Percentiles rank a stretch among this genome's conserved stretches.
phyloP scores from a whole-genome alignment of 30 jellyfish, hydroid and myxozoan genomes.

The Aurelia coerulea region DNA sequence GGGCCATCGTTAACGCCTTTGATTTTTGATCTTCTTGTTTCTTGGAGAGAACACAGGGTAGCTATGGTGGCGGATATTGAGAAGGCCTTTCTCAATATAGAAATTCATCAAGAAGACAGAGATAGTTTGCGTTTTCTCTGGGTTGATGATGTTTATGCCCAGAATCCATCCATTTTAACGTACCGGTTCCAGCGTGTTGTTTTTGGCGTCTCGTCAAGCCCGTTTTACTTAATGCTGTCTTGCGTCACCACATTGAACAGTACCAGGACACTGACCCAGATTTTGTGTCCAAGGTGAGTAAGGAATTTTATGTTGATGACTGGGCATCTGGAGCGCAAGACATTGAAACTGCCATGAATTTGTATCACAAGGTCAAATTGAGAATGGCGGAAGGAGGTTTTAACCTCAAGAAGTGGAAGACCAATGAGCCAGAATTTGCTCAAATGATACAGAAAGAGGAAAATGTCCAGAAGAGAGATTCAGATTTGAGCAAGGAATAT shows the following conservation, averaged over 20 bases:
- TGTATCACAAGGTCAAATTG: conserved; percentile 8
- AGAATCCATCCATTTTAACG: background rate
- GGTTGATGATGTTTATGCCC: conserved; percentile 34
- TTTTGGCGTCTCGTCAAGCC: conserved; percentile 37
- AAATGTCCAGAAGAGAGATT: background rate
- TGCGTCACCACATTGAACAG: conserved; percentile 41
- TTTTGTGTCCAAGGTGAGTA: conserved; percentile 16
- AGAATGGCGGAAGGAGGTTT: conserved; percentile 43
- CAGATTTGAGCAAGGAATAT: background rate
- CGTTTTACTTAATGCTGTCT: too few relatives aligned
- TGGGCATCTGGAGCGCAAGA: conserved; percentile 10
- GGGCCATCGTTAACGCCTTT: conserved; percentile 40
- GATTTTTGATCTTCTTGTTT: conserved; percentile 40
- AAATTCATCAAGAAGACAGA: conserved; percentile 46
- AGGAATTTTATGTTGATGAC: conserved; percentile 36
- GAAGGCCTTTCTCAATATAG: conserved; percentile 61
- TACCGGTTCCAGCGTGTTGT: conserved; percentile 27
- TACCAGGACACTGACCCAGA: conserved; percentile 39
- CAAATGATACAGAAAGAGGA: background rate
- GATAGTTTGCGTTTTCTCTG: conserved; percentile 66
- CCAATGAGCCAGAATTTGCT: conserved; percentile 26
- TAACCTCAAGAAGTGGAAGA: conserved; percentile 36
- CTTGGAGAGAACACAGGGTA: conserved; percentile 20
- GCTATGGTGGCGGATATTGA: background rate
- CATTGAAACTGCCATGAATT: background rate